Evolutionary conservation across 1,140 invertebrate genomes (phyloP), one percentile per base, ranked within the genome.

Genomic region (Apocrypta bakeri): DNA sequence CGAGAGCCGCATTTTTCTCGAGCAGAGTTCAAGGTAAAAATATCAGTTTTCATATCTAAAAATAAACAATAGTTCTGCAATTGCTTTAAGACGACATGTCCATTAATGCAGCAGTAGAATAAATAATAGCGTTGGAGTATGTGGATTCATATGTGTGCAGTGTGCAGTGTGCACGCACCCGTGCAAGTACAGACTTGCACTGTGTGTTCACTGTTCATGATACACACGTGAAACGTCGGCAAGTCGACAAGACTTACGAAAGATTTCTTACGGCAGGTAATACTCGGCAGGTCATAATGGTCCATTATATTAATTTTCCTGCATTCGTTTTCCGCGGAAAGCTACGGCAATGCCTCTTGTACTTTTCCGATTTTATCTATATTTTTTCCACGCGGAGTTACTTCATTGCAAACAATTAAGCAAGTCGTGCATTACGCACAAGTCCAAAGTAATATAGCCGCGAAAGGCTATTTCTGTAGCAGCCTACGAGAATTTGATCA

Each of bases 21-120:
- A 14, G 33, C 31, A 3, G 33, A 33, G 42, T 79, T 71, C 77
- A 79, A 79, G 77, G 66, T 24, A 27, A 79, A 33, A 79, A 31
- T 27, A 79, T 42, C 33, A 11, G 0, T 48, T 66, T 78, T 42
- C 37, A 42, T 48, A 68, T 69, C 27, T 27, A 69, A 6, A 37
- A 8, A 61, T 31, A 1, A 63, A 63, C 63, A 27, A 66, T 66
- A 21, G 2, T 12, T 9, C 8, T 11, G 63, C 63, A 66, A 66
- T 66, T 27, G 24, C 63, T 27, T 27, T 14, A 9, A 66, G 27
- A 37, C n/a, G n/a, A 9, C 61, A 76, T n/a, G n/a, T n/a, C 17
- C 48, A 75, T 61, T 75, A 9, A 61, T 25, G 37, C 24, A 14
- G 9, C 24, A 29, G 40, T 9, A 37, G 9, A 37, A 37, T 37